A percentile compares a stretch with the other conserved stretches of the same genome.
These are phyloP conservation scores for Anabacerthia variegaticeps DNA, from an alignment of 2,797 vertebrate species.

Conservation along the genomic window DNA sequence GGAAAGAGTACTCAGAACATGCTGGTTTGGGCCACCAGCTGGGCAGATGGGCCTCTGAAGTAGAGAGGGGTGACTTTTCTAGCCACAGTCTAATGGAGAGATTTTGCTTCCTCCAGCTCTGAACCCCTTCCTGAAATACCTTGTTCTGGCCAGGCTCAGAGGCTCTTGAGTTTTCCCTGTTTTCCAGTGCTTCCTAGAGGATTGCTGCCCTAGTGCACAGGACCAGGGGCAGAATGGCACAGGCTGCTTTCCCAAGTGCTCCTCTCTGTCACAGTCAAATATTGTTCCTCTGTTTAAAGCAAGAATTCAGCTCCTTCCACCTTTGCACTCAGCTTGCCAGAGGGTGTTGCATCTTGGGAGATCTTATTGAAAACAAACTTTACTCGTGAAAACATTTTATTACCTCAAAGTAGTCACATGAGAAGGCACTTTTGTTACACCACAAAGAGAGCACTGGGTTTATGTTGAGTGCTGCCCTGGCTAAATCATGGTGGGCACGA, in stretches of 20 bases:
- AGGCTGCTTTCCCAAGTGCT: not conserved
- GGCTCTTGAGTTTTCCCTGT: not conserved
- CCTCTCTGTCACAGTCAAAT: not conserved
- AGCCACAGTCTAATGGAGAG: not conserved
- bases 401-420: not conserved
- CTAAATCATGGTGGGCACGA: conserved; percentile 82
- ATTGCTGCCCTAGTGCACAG: not conserved
- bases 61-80: not conserved
- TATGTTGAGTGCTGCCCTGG: fast-evolving
- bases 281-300: not conserved
- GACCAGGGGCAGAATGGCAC: fast-evolving
- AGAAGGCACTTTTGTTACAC: not conserved
- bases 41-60: not conserved
- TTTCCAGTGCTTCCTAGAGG: not conserved
- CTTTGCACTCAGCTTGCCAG: fast-evolving
- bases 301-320: not conserved
- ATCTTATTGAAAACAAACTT: fast-evolving
- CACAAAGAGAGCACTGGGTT: fast-evolving
- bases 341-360: fast-evolving
- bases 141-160: not conserved
- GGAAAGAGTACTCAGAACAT: fast-evolving
- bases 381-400: not conserved
- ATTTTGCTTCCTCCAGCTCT: not conserved
- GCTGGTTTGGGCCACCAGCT: not conserved
- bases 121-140: not conserved